phyloP scores from a whole-genome alignment of 2,113 vertebrate genomes.

The Carassius carassius region DNA sequence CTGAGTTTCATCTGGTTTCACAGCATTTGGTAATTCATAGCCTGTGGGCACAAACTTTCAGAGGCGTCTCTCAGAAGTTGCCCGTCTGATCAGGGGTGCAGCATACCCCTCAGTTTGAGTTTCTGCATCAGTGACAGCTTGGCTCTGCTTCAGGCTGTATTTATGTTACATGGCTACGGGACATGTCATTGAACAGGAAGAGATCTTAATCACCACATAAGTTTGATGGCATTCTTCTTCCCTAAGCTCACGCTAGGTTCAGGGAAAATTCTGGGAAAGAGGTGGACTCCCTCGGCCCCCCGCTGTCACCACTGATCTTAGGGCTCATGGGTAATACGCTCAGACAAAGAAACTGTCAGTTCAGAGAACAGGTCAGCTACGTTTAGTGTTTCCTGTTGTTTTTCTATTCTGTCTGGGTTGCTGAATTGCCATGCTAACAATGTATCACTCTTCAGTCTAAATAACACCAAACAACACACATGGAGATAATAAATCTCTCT shows the following conservation, averaged over 20 bases:
- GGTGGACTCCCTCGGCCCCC: background rate
- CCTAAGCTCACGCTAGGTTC: background rate
- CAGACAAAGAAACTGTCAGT: slow-evolving; percentile 29
- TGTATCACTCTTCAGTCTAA: slow-evolving; percentile 21
- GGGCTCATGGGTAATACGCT: slow-evolving; percentile 21
- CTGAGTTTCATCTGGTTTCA: slow-evolving; percentile 29
- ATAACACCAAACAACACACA: slow-evolving; percentile 40
- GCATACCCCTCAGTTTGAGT: slow-evolving; percentile 21
- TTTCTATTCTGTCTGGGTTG: background rate
- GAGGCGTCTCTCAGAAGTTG: background rate
- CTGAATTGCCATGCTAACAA: slow-evolving; percentile 24
- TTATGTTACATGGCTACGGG: slow-evolving; percentile 57
- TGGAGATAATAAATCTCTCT: slow-evolving; percentile 38
- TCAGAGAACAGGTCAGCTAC: background rate
- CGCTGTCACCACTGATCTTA: slow-evolving; percentile 29
- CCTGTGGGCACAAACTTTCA: slow-evolving; percentile 35
- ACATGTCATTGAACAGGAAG: slow-evolving; percentile 56
- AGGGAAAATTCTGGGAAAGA: background rate
- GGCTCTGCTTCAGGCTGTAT: slow-evolving; percentile 51
- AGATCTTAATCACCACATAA: slow-evolving; percentile 58
- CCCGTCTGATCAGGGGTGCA: slow-evolving; percentile 12
- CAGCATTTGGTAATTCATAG: slow-evolving; percentile 38
- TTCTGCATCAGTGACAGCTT: slow-evolving; percentile 48
- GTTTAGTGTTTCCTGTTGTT: background rate
- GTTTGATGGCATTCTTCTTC: slow-evolving; percentile 48